Evolutionary conservation across 2,113 vertebrate genomes (phyloP).

Genomic region (Castor canadensis): DNA sequence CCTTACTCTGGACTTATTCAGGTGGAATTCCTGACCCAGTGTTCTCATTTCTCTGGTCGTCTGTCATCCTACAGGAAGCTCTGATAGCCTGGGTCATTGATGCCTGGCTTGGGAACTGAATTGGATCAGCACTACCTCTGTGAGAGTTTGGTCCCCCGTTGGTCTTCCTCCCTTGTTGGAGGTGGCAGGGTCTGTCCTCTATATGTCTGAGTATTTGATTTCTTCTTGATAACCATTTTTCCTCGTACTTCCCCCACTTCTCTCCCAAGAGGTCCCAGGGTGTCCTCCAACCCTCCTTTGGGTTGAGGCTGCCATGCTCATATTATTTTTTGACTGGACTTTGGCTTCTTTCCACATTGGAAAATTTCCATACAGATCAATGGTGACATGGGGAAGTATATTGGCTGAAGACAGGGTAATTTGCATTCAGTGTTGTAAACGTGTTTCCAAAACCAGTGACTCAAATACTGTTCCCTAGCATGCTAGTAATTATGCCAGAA

Average conservation of each 20-base stretch:
- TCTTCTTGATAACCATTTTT: neutral
- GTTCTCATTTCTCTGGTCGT: neutral
- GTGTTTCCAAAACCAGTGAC: neutral
- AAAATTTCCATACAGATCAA: neutral
- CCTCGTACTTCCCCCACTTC: neutral
- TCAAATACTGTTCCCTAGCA: neutral
- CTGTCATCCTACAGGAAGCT: neutral
- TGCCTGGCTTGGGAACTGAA: neutral
- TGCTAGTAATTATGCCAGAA: neutral
- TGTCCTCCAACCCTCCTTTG: neutral
- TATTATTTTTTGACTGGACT: neutral
- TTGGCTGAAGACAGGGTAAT: neutral
- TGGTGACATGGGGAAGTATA: neutral
- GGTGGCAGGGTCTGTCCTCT: neutral
- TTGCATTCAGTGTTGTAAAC: neutral
- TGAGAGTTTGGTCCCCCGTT: neutral
- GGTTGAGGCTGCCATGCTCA: neutral
- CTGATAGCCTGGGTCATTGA: neutral
- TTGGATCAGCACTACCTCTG: neutral
- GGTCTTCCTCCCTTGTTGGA: neutral
- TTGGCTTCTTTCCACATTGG: neutral
- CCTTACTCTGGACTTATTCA: neutral
- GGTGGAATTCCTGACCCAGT: neutral
- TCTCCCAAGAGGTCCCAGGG: neutral
- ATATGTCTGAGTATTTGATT: neutral